phyloP scores from a whole-genome alignment of 2,113 vertebrate species.

The Ranitomeya imitator region DNA sequence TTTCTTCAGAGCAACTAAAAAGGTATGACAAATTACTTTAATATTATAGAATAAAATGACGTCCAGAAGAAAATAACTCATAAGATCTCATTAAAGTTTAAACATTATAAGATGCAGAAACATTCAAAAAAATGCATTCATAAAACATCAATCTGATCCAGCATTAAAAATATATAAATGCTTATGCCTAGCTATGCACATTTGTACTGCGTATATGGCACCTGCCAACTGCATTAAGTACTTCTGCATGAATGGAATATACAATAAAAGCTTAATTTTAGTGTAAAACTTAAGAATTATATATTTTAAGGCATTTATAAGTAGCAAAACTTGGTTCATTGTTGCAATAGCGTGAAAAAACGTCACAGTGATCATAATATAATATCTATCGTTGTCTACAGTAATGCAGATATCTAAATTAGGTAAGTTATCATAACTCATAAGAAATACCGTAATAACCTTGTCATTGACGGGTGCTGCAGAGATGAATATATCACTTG shows the following conservation, averaged over 20 bases:
- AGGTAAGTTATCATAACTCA: too few relatives aligned
- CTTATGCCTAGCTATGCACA: not conserved
- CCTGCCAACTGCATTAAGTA: not conserved
- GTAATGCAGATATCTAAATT: too few relatives aligned
- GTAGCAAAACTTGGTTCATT: too few relatives aligned
- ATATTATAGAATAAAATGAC: constrained; percentile 7
- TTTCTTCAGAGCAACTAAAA: not conserved
- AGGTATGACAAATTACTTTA: constrained; percentile 6
- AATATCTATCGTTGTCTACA: too few relatives aligned
- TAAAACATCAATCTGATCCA: not conserved
- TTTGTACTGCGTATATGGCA: not conserved
- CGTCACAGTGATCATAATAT: too few relatives aligned
- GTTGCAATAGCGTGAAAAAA: too few relatives aligned
- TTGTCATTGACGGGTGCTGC: not conserved
- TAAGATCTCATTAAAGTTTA: constrained; percentile 1
- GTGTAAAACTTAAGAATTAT: too few relatives aligned
- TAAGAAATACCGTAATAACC: too few relatives aligned
- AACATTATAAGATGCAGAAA: not conserved
- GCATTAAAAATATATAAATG: not conserved
- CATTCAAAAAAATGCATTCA: not conserved
- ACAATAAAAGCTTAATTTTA: too few relatives aligned
- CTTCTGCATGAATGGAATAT: too few relatives aligned
- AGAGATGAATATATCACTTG: not conserved
- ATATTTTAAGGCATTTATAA: too few relatives aligned
- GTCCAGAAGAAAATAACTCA: not conserved